A percentile compares a stretch with the other conserved stretches of the same genome.
Evolutionary conservation across 2,888 invertebrate genomes (phyloP).

Genomic region (Xestia sexstrigata): DNA sequence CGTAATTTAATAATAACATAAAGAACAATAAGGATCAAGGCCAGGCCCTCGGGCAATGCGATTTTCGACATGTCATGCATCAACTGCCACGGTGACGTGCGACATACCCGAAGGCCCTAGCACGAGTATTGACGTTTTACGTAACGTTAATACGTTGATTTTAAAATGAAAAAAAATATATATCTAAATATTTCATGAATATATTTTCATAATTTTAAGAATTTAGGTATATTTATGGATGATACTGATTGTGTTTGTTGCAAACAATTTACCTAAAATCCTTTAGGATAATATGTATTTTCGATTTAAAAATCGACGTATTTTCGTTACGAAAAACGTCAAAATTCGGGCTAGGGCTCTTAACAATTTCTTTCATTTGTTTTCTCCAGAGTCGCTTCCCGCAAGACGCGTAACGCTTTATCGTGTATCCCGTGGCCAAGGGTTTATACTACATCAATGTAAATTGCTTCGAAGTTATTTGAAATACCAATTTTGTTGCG

Average conservation of each 20-base stretch:
- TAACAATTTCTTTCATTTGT: not conserved
- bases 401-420: not conserved
- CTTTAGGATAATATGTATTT: no score
- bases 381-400: not conserved
- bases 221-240: no score
- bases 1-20: conserved; percentile 35
- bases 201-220: no score
- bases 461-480: conserved; percentile 31
- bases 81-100: not conserved
- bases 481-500: conserved; percentile 22
- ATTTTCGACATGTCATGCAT: not conserved
- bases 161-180: no score
- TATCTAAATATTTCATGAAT: no score
- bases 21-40: not conserved
- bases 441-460: conserved; percentile 8
- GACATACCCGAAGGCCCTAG: not conserved
- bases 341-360: not conserved
- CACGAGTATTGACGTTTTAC: no score
- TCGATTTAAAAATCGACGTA: no score
- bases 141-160: no score
- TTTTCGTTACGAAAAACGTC: no score
- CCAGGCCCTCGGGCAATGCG: not conserved
- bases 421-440: not conserved
- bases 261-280: no score
- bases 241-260: no score